Evolutionary conservation across 2,888 invertebrate species (phyloP), one percentile per base, ranked within the genome.

Genomic region (Epirrhoe tristata): DNA sequence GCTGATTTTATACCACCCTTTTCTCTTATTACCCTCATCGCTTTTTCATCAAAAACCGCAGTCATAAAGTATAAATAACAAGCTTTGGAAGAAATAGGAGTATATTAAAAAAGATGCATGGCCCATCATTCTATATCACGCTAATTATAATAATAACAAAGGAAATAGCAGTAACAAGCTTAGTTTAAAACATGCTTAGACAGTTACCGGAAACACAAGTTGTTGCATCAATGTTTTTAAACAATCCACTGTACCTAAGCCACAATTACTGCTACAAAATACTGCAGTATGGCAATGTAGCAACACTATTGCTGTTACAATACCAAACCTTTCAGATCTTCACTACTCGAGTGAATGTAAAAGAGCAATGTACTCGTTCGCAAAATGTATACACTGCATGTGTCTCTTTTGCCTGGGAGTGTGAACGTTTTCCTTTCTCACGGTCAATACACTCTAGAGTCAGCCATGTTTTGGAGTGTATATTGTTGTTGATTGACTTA

Each of bases 371-470:
- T 12, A 12, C 4, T 10, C 39, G 39, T 12, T 43, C 12, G 0
- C 5, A 43, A 43, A n/a, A n/a, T n/a, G n/a, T 12, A 43, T 10
- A 12, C 7, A 7, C n/a, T n/a, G n/a, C n/a, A 32, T 36, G 36
- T 6, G 36, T 7, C 8, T 36, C 36, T 12, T 12, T 12, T 10
- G 39, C 12, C 24, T 36, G 65, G 66, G 67, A 70, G 17, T 54
- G 52, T 43, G 43, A 52, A 34, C 52, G 34, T 57, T 32, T 8
- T 43, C 54, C 16, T 43, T 57, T 70, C 72, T 46, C 70, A 70
- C 72, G 63, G 63, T 61, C 65, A 67, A 70, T 72, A 55, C 60
- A 46, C 39, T 4, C 12, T 43, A 5, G 10, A 36, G 1, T 8
- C 7, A 43, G 5, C 12, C 12, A 3, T 43, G 39, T 43, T 10